Evolutionary conservation across 2,888 invertebrate genomes (phyloP), one percentile per base, ranked within the genome.

Genomic region (Drosophila sordidula): DNA sequence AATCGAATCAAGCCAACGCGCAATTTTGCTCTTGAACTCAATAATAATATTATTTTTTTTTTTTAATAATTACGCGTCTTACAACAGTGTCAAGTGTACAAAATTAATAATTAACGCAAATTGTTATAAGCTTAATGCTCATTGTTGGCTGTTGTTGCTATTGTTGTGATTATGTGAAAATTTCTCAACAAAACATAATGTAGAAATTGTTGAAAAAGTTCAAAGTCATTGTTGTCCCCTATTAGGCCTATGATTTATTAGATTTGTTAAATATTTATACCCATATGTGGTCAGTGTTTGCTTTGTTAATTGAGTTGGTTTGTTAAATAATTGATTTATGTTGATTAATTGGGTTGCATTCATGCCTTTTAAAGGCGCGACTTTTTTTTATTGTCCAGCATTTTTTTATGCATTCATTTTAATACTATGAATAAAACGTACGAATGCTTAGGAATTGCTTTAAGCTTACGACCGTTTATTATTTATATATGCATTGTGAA

Each of bases 61-160:
- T 32, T 34, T 75, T 75, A 75, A 58, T 70, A 75, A 73, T 72
- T 74, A 67, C 63, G 50, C 58, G 65, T 29, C 61, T 69, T 44
- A 29, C 64, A 88, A 82, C 89, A 83, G 86, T 86, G 83, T 83
- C 89, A 83, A 86, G 87, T 82, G 64, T 65, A 34, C 34, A 34
- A 46, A 54, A 44, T 54, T 36, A 61, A 34, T 45, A 62, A 63
- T 54, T 59, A 62, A 52, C 73, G 63, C 56, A 49, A 77, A 72
- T 68, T 76, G 79, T 75, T 76, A 56, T 54, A 52, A 25, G 42
- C 51, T 59, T 68, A 26, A 45, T 54, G 25, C 3, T 18, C 39
- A 64, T 70, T 75, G 57, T 41, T 52, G 42, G 55, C 50, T 29
- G 44, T 32, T 59, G 61, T 32, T 46, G 42, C 12, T 11, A 14